Evolutionary conservation across 2,113 vertebrate genomes (phyloP).

Genomic region (Sturnus vulgaris): DNA sequence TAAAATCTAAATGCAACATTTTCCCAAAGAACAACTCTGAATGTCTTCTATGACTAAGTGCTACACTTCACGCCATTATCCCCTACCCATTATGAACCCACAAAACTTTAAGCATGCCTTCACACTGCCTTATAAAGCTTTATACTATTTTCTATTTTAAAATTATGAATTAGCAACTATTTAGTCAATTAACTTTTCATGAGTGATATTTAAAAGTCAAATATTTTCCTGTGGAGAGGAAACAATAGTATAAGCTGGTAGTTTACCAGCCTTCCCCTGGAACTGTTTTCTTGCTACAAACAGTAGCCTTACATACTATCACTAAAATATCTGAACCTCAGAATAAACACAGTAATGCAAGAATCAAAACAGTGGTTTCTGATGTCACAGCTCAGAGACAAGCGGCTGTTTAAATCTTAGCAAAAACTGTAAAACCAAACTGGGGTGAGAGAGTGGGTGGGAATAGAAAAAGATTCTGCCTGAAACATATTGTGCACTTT

Average conservation of each 20-base stretch:
- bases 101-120: background rate
- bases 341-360: background rate
- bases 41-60: background rate
- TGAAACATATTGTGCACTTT: background rate
- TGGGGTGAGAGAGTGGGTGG: background rate
- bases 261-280: background rate
- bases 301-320: background rate
- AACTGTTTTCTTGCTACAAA: background rate
- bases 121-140: background rate
- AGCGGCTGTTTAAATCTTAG: background rate
- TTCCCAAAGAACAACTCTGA: background rate
- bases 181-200: background rate
- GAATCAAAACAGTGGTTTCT: background rate
- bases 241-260: background rate
- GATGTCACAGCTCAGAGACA: background rate
- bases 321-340: background rate
- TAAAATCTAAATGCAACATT: background rate
- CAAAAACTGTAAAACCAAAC: background rate
- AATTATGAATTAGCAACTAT: background rate
- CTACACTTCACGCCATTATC: background rate
- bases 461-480: background rate
- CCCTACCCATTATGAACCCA: background rate
- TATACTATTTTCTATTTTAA: background rate
- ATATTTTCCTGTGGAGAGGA: background rate
- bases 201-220: background rate